phyloP scores from a whole-genome alignment of 2,888 invertebrate species.

The Leptinotarsa peninsularis region DNA sequence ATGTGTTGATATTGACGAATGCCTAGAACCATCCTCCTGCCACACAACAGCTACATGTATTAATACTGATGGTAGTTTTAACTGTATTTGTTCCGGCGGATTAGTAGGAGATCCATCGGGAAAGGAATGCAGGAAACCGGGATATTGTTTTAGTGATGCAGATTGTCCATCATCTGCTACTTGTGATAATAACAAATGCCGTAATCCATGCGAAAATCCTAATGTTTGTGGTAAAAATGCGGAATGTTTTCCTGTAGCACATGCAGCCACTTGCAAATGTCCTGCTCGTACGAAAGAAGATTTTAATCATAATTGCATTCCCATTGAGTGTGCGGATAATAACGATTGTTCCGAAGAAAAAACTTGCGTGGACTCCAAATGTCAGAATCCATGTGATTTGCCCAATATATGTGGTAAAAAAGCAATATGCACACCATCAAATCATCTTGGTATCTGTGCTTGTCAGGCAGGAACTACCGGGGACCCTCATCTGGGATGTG shows the following conservation, averaged over 20 bases:
- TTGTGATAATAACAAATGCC: conserved; percentile 81
- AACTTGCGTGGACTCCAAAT: conserved; percentile 83
- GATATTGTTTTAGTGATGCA: conserved; percentile 82
- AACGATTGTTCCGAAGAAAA: conserved; percentile 79
- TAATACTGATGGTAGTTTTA: conserved; percentile 82
- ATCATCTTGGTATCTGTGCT: conserved; percentile 86
- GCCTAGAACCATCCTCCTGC: conserved; percentile 78
- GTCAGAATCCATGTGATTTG: conserved; percentile 84
- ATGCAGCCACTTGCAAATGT: conserved; percentile 81
- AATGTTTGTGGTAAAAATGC: conserved; percentile 81
- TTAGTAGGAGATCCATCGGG: conserved; percentile 81
- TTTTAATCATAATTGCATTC: conserved; percentile 77
- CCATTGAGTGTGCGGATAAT: conserved; percentile 83
- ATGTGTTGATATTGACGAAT: conserved; percentile 87
- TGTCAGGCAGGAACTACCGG: conserved; percentile 88
- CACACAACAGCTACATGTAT: conserved; percentile 81
- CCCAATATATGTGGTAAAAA: conserved; percentile 86
- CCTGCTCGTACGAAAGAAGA: conserved; percentile 81
- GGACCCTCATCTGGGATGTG: conserved; percentile 87
- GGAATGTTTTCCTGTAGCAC: conserved; percentile 77
- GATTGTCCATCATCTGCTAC: conserved; percentile 84
- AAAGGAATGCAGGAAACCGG: conserved; percentile 83
- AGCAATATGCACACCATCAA: conserved; percentile 79
- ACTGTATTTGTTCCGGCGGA: conserved; percentile 82
- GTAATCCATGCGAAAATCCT: conserved; percentile 79